Percentiles rank a stretch among this genome's conserved stretches.
Evolutionary conservation across 2,113 vertebrate genomes (phyloP).

Genomic region (Zosterops borbonicus): DNA sequence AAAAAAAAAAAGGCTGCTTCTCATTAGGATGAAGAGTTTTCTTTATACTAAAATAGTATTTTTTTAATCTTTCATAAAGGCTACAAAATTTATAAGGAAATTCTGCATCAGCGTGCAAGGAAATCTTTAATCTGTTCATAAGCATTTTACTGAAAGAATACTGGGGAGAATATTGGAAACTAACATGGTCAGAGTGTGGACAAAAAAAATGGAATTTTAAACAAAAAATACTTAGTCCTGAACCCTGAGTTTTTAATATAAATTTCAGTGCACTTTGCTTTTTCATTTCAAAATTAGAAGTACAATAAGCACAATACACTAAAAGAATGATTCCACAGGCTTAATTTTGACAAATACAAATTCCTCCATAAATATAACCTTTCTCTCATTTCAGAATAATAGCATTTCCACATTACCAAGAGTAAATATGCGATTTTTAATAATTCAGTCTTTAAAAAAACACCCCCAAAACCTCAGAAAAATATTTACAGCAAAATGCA

Average conservation of each 20-base stretch:
- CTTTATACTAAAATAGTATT: constrained; percentile 11
- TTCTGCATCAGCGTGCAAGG: neutral
- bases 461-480: constrained; percentile 58
- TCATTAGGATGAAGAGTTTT: neutral
- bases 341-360: constrained; percentile 69
- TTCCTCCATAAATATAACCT: constrained; percentile 49
- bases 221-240: neutral
- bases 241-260: neutral
- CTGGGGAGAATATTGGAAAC: neutral
- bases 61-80: neutral
- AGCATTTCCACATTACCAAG: constrained; percentile 9
- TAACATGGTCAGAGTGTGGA: neutral
- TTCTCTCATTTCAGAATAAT: constrained; percentile 54
- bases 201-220: neutral
- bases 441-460: constrained; percentile 53
- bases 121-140: neutral
- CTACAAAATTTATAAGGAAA: neutral
- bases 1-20: neutral
- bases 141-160: neutral
- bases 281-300: constrained; percentile 15
- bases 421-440: constrained; percentile 61
- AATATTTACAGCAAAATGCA: constrained; percentile 81
- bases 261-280: neutral
- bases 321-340: constrained; percentile 18
- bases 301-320: neutral